phyloP scores from a whole-genome alignment of 2,797 vertebrate genomes.

The Anomalospiza imberbis region DNA sequence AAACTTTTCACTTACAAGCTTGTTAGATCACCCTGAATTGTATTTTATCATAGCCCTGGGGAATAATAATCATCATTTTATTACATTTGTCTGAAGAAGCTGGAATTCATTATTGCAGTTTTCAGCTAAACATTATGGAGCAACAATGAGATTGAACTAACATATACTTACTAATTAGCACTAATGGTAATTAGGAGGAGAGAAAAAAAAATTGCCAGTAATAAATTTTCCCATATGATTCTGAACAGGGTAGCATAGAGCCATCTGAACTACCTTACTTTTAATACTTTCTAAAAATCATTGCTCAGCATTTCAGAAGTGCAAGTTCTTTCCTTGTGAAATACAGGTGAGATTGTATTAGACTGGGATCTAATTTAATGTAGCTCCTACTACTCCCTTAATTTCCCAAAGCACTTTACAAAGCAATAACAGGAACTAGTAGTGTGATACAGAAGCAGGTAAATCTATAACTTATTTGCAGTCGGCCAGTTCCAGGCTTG shows the following conservation, averaged over 20 bases:
- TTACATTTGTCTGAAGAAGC: background rate
- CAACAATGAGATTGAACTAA: conserved; percentile 19
- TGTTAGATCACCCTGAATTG: background rate
- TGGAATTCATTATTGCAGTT: conserved; percentile 7
- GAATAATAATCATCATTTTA: conserved; percentile 47
- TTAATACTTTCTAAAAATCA: background rate
- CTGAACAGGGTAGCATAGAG: background rate
- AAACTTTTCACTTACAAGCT: background rate
- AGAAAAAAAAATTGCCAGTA: background rate
- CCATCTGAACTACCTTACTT: background rate
- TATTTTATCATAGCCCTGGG: background rate
- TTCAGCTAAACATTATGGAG: background rate
- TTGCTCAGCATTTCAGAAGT: background rate
- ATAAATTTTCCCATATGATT: background rate
- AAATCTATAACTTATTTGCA: background rate
- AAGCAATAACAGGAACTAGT: background rate
- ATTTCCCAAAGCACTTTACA: conserved; percentile 21
- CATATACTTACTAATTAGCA: conserved; percentile 29
- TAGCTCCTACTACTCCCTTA: background rate
- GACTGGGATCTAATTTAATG: background rate
- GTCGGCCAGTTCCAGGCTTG: background rate
- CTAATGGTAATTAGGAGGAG: background rate
- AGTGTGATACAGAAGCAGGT: background rate
- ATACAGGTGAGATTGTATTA: conserved; percentile 2
- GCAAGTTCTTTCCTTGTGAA: background rate